Evolutionary conservation across 2,113 vertebrate species (phyloP).

Genomic region (Pangasianodon hypophthalmus): DNA sequence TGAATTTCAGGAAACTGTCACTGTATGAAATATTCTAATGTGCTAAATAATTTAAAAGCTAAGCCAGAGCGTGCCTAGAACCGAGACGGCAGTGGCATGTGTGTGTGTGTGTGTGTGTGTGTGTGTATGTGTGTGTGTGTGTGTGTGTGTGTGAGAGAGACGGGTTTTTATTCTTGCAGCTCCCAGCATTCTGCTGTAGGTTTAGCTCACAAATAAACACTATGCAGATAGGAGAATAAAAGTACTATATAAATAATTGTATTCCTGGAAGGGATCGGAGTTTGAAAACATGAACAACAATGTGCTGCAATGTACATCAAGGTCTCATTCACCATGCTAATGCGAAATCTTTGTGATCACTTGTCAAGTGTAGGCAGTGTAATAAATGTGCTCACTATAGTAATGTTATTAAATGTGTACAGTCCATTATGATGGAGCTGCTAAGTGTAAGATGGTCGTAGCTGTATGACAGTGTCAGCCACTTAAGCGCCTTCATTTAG

Average conservation of each 20-base stretch:
- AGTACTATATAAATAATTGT: not conserved
- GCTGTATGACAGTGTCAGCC: not conserved
- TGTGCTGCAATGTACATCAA: too few relatives aligned
- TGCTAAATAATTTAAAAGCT: not conserved
- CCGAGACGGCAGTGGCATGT: not conserved
- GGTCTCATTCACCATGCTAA: not conserved
- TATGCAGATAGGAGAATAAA: not conserved
- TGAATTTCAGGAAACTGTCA: not conserved
- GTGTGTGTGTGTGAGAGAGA: not conserved
- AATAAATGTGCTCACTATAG: not conserved
- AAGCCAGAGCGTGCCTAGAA: not conserved
- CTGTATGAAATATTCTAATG: constrained; percentile 11
- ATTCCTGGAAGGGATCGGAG: not conserved
- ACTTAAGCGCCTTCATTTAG: not conserved
- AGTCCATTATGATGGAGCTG: not conserved
- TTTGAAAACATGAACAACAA: not conserved
- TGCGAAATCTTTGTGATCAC: not conserved
- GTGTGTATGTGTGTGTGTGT: not conserved
- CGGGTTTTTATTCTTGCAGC: not conserved
- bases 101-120: not conserved
- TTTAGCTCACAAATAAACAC: not conserved
- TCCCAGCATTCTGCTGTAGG: not conserved
- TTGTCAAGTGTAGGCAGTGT: not conserved
- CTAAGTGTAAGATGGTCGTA: too few relatives aligned
- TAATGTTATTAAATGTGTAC: not conserved